phyloP scores from a whole-genome alignment of 1,140 invertebrate genomes.

The Drosophila ercepeae region DNA sequence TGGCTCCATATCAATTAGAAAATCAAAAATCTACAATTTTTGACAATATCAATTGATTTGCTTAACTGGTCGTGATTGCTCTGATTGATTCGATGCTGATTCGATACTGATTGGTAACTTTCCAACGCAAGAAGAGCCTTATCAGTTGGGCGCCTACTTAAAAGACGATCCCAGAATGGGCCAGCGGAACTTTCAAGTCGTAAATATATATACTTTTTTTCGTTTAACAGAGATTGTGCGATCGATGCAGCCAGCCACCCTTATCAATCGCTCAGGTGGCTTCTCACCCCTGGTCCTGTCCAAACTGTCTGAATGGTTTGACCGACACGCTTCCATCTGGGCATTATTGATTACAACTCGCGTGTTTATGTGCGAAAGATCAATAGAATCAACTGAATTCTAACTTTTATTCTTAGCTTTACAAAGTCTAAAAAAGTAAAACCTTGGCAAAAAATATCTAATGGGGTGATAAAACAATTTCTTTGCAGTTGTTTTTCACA shows the following conservation, averaged over 20 bases:
- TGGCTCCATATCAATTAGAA: constrained; percentile 34
- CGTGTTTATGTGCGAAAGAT: constrained; percentile 57
- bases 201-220: constrained; percentile 10
- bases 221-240: constrained; percentile 42
- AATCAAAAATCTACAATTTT: constrained; percentile 30
- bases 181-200: constrained; percentile 39
- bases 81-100: constrained; percentile 71
- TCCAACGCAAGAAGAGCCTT: constrained; percentile 59
- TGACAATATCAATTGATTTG: constrained; percentile 74
- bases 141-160: constrained; percentile 42
- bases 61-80: constrained; percentile 70
- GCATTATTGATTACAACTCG: constrained; percentile 53
- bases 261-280: constrained; percentile 54
- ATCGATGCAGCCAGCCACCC: constrained; percentile 44
- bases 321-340: constrained; percentile 40
- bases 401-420: neutral
- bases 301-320: constrained; percentile 40
- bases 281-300: constrained; percentile 55
- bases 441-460: constrained; percentile 12
- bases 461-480: constrained; percentile 5
- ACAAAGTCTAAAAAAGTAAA: neutral
- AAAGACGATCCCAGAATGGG: constrained; percentile 31
- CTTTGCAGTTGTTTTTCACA: neutral
- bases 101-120: constrained; percentile 56
- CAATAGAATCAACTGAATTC: constrained; percentile 45